Conservation (phyloP, 2,113 vertebrate species). For the Triplophysa siluroides region DNA sequence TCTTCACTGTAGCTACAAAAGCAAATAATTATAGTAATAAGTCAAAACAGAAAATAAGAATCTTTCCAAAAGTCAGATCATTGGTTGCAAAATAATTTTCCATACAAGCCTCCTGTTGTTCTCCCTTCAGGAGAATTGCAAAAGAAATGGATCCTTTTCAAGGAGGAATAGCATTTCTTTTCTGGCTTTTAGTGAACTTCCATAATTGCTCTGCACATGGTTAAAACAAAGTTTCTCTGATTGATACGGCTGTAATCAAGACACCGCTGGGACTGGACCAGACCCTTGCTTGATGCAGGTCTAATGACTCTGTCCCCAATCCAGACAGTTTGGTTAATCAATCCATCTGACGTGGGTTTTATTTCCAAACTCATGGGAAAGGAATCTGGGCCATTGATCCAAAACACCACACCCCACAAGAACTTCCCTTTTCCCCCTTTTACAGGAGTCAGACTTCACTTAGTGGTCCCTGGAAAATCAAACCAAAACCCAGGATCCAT, state of each 20-base stretch:
- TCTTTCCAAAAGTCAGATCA: not conserved
- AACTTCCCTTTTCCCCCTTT: not conserved
- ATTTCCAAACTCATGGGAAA: not conserved
- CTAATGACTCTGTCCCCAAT: conserved; percentile 1
- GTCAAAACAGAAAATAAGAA: not conserved
- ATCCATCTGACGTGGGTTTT: conserved; percentile 8
- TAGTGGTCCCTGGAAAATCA: not conserved
- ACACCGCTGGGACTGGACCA: conserved; percentile 30
- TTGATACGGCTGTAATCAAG: conserved; percentile 22
- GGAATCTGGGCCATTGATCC: conserved; percentile 27
- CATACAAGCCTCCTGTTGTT: not conserved
- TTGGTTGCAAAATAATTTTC: not conserved
- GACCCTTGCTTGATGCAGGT: conserved; percentile 1
- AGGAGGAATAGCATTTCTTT: not conserved
- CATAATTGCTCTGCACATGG: conserved; percentile 15
- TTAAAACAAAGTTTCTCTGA: not conserved
- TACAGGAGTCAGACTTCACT: conserved; percentile 5
- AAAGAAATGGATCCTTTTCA: not conserved
- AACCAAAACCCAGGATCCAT: not conserved
- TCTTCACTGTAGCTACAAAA: not conserved
- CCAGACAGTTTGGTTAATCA: conserved; percentile 14
- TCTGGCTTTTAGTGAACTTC: not conserved
- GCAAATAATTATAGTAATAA: not conserved
- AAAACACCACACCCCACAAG: conserved; percentile 37
- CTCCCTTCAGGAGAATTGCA: not conserved